Base-by-base conservation (phyloP, 2,888 invertebrate species). In the Rhingia campestris region DNA sequence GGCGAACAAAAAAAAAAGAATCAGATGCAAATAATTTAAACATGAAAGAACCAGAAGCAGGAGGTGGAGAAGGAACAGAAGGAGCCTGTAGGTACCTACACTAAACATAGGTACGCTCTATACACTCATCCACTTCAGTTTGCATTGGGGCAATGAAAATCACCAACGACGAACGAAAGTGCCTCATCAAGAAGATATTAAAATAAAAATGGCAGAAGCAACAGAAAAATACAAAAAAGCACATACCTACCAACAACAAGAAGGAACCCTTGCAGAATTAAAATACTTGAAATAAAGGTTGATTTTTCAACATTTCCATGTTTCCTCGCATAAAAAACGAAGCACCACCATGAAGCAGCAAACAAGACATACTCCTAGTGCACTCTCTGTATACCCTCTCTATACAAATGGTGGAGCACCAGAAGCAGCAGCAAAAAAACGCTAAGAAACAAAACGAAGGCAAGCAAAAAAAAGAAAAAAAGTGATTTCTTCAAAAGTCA, bases 101-200 rank as follows among this genome's bases (percentile, higher is more conserved):
- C 22, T 2, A 22, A 22, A 22, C 22, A 51, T 61, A 80, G 47
- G 53, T 67, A 73, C 33, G 7, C 22, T 9, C 53, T 41, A 33
- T 35, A 54, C 63, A 64, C 58, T 64, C 45, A 64, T 35, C 43
- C 61, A 69, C 75, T 66, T 49, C 56, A 56, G 37, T 37, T 39
- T 74, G 59, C 54, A 73, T 66, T 67, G 69, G 58, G 73, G 81
- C 75, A 72, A 81, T 63, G 70, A 72, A 76, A 75, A 58, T 64
- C 59, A 79, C 66, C 69, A 74, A 64, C 82, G 73, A 73, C 77
- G 72, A 77, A 82, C 79, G 80, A 79, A 84, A 84, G 73, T 84
- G 84, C 84, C 84, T 80, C 84, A 84, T 84, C 84, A 84, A 84
- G 84, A 80, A 84, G 84, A 84, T 84, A 84, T 84, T 84, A 84